Percentiles rank a stretch among this genome's conserved stretches.
phyloP scores from a whole-genome alignment of 2,888 invertebrate species.

The Scaptomyza caliginosa region DNA sequence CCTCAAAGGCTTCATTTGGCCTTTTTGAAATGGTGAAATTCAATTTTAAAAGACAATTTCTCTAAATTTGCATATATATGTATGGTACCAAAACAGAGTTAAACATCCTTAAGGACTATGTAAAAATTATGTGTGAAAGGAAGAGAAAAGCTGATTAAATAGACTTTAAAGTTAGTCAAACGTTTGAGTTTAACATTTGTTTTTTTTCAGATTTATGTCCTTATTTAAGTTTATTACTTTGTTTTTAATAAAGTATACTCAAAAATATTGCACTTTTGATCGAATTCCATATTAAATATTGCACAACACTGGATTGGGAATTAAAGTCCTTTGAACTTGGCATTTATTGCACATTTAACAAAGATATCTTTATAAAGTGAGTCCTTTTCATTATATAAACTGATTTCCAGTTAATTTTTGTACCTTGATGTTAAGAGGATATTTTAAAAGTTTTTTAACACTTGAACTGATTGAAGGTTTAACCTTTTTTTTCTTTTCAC shows the following conservation, averaged over 20 bases:
- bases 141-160: too few relatives aligned
- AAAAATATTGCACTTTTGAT: not conserved
- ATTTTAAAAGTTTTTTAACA: constrained; percentile 8
- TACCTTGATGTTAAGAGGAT: constrained; percentile 35
- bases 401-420: too few relatives aligned
- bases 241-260: not conserved
- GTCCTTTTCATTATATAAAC: too few relatives aligned
- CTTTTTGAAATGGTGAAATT: constrained; percentile 30
- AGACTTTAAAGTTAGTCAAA: too few relatives aligned
- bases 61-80: not conserved
- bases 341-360: too few relatives aligned
- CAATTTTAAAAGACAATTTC: not conserved
- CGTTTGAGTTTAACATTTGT: too few relatives aligned
- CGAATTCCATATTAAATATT: not conserved
- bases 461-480: constrained; percentile 12
- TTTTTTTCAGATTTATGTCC: not conserved
- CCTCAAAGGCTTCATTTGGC: constrained; percentile 43
- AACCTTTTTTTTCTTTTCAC: not conserved
- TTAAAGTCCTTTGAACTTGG: not conserved
- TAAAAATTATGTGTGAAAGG: not conserved
- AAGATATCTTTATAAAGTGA: too few relatives aligned
- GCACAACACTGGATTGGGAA: not conserved
- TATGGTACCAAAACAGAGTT: too few relatives aligned
- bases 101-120: not conserved
- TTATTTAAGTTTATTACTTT: not conserved